phyloP scores from a whole-genome alignment of 2,113 vertebrate species.

The Pseudopodoces humilis region DNA sequence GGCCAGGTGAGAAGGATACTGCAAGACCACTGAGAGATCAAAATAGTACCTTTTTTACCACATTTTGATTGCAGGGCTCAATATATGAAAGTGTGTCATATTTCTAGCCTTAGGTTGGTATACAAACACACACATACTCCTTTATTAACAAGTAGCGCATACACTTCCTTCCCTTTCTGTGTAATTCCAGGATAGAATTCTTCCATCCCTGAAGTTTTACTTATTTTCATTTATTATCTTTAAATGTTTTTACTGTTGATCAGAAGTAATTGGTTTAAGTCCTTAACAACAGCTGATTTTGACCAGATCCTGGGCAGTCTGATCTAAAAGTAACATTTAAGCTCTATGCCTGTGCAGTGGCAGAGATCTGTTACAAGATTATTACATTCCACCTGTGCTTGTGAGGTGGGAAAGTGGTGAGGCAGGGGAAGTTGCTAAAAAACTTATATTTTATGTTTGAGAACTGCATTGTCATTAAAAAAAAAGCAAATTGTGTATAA shows the following conservation, averaged over 20 bases:
- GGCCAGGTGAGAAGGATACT: constrained; percentile 79
- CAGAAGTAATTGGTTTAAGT: background rate
- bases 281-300: background rate
- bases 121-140: background rate
- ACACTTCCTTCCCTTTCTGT: background rate
- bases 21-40: background rate
- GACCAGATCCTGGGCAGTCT: background rate
- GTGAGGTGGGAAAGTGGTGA: background rate
- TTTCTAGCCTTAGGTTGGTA: background rate
- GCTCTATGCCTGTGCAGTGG: background rate
- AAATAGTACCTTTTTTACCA: background rate
- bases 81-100: rapidly evolving
- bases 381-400: background rate
- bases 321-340: background rate
- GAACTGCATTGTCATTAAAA: background rate
- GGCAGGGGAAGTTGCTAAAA: background rate
- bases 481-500: background rate
- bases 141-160: background rate
- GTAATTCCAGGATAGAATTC: background rate
- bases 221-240: background rate
- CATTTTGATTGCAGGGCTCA: background rate
- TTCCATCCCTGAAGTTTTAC: background rate
- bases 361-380: background rate
- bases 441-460: background rate
- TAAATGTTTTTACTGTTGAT: background rate